A percentile compares a stretch with the other conserved stretches of the same genome.
phyloP scores from a whole-genome alignment of 2,113 vertebrate genomes.

The Ictidomys tridecemlineatus region DNA sequence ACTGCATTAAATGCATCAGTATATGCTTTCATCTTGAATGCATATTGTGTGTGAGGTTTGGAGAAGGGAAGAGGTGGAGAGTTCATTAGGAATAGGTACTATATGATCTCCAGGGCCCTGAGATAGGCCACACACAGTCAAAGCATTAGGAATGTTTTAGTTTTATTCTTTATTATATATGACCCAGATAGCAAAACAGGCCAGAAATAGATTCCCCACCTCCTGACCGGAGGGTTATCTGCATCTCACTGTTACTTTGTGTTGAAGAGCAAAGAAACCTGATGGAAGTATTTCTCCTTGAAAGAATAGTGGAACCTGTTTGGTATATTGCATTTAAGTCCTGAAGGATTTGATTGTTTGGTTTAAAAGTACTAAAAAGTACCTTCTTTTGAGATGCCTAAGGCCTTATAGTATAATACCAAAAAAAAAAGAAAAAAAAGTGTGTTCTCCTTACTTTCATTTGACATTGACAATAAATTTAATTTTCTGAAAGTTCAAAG shows the following conservation, averaged over 20 bases:
- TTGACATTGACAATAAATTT: slow-evolving; percentile 25
- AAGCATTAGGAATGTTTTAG: neutral
- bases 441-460: neutral
- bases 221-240: neutral
- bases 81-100: neutral
- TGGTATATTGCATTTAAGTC: neutral
- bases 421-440: neutral
- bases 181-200: neutral
- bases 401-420: neutral
- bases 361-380: slow-evolving; percentile 31
- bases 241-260: slow-evolving; percentile 29
- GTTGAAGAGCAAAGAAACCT: slow-evolving; percentile 14
- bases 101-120: neutral
- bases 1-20: too few relatives aligned
- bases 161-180: neutral
- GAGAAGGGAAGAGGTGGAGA: neutral
- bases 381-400: neutral
- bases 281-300: slow-evolving; percentile 7
- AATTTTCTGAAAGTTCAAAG: neutral
- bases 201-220: neutral
- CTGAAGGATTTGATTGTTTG: neutral
- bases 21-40: neutral
- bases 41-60: neutral
- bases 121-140: neutral
- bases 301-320: slow-evolving; percentile 4